Evolutionary conservation across 2,113 vertebrate species (phyloP), one percentile per base, ranked within the genome.

Genomic region (Corydoras sp.): DNA sequence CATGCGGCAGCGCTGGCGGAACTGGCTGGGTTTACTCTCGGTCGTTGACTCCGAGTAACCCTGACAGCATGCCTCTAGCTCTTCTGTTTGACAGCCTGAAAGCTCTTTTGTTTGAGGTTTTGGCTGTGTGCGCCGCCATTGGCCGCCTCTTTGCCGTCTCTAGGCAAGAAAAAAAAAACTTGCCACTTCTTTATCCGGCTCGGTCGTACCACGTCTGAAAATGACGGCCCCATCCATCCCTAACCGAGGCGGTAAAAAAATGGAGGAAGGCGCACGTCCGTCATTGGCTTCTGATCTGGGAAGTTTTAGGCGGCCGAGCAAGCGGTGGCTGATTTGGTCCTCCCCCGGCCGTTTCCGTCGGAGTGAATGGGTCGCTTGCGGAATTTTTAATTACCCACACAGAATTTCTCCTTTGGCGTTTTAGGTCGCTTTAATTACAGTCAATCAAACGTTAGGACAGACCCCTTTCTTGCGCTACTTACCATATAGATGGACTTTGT

Each of bases 121-220:
- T 12, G 51, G 51, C 51, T 10, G 51, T 10, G 51, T 9, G 51
- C 51, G 51, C 9, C 11, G 1, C 9, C 5, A 53, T 53, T 53
- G 51, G 51, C 51, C 3, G 51, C 10, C 51, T 5, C 2, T 53
- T 10, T 53, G 51, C 51, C 13, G 51, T 53, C 51, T 53, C 51
- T 53, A 53, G 51, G 51, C 51, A 53, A 53, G 18, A 24, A 24
- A 24, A 53, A 53, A 53, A 53, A 53, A 12, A 14, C 30, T 56
- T 81, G 83, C 81, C 82, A 79, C 87, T 84, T 81, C 63, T 61
- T 77, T 78, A 75, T 73, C 5, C 11, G 10, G 51, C 13, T 53
- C 9, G 5, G 51, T 53, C 67, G 10, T 53, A 53, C 11, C 51
- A 53, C 10, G 13, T 53, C 51, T 3, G 51, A 10, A 53, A 53